These are phyloP conservation scores for Drosophila mayri DNA, from an alignment of 1,140 invertebrate genomes.

Conservation along the genomic window DNA sequence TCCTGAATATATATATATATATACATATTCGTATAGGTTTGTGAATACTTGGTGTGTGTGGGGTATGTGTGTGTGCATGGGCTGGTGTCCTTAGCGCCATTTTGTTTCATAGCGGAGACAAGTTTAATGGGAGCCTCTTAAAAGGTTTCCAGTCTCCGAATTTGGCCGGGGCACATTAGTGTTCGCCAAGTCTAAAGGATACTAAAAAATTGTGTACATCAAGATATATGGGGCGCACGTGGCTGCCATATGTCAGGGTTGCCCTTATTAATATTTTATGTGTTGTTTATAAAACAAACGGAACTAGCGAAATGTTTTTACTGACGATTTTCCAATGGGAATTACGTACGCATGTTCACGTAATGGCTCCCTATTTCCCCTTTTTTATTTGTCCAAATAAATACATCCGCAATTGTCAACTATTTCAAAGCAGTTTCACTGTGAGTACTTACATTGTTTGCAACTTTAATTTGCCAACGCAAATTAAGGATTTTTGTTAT, in stretches of 20 bases:
- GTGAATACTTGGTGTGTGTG: background rate
- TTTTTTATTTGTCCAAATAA: slow-evolving; percentile 25
- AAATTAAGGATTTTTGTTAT: background rate
- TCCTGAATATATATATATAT: slow-evolving; percentile 15
- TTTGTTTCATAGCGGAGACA: slow-evolving; percentile 65
- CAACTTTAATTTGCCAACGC: slow-evolving; percentile 32
- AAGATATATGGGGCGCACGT: slow-evolving; percentile 64
- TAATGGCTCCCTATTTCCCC: slow-evolving; percentile 22
- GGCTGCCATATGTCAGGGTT: slow-evolving; percentile 62
- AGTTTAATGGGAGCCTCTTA: slow-evolving; percentile 67
- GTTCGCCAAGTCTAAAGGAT: slow-evolving; percentile 38
- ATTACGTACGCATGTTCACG: slow-evolving; percentile 43
- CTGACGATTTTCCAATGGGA: slow-evolving; percentile 49
- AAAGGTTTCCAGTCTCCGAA: slow-evolving; percentile 59
- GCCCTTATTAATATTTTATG: slow-evolving; percentile 65
- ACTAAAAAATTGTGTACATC: slow-evolving; percentile 61
- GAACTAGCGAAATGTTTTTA: slow-evolving; percentile 11
- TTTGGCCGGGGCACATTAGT: slow-evolving; percentile 61
- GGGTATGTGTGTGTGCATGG: slow-evolving; percentile 16
- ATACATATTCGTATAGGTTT: background rate
- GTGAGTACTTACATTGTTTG: slow-evolving; percentile 13
- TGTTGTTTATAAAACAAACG: slow-evolving; percentile 43
- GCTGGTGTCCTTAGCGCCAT: slow-evolving; percentile 42
- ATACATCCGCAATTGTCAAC: slow-evolving; percentile 43
- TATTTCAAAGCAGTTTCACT: slow-evolving; percentile 15